Conservation (phyloP, 1,140 invertebrate genomes). For the Drosophila obscura region DNA sequence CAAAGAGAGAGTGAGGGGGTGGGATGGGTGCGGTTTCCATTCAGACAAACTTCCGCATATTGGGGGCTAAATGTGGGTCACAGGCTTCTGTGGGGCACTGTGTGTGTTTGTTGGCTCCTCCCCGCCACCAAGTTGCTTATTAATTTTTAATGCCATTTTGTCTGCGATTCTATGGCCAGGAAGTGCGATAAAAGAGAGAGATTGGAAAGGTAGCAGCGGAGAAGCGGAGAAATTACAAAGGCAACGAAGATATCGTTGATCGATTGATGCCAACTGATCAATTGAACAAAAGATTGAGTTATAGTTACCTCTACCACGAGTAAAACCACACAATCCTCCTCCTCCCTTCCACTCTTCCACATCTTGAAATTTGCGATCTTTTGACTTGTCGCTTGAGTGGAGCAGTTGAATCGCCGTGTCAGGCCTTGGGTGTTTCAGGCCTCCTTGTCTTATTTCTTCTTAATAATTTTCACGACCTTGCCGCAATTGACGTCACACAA, state of each 20-base stretch:
- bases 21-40: constrained; percentile 34
- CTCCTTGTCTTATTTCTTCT: neutral
- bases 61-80: constrained; percentile 59
- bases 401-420: too few relatives aligned
- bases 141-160: constrained; percentile 46
- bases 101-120: constrained; percentile 17
- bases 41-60: constrained; percentile 67
- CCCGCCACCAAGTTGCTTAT: constrained; percentile 13
- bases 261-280: too few relatives aligned
- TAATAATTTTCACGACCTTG: constrained; percentile 15
- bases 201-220: too few relatives aligned
- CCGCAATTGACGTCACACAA: constrained; percentile 16
- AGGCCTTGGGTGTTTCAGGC: too few relatives aligned
- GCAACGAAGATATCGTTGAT: too few relatives aligned
- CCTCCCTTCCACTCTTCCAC: too few relatives aligned
- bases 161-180: constrained; percentile 31
- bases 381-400: too few relatives aligned
- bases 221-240: too few relatives aligned
- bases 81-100: constrained; percentile 12
- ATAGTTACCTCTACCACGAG: too few relatives aligned
- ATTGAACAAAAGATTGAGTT: too few relatives aligned
- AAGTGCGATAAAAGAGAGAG: constrained; percentile 16
- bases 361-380: too few relatives aligned
- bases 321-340: too few relatives aligned
- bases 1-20: neutral